Evolutionary conservation across 2,888 invertebrate species (phyloP).

Genomic region (Arge pagana): DNA sequence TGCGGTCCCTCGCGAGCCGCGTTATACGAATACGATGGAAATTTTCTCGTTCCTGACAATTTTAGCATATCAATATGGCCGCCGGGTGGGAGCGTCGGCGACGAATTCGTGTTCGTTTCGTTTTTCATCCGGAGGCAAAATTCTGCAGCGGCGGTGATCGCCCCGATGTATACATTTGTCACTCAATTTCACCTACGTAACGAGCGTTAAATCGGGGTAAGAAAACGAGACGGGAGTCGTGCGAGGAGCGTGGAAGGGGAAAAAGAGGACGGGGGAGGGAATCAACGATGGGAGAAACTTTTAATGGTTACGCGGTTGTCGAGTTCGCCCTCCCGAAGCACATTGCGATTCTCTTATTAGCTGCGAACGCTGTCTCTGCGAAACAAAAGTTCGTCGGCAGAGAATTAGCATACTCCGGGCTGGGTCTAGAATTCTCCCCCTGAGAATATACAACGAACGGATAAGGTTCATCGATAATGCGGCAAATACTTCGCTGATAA

Average conservation of each 20-base stretch:
- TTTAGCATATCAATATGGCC: not conserved
- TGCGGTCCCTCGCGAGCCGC: not conserved
- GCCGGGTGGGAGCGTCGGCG: too few species aligned
- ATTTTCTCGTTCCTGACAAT: not conserved
- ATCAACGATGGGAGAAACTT: not conserved
- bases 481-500: too few species aligned
- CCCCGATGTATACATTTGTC: constrained; percentile 12
- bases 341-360: too few species aligned
- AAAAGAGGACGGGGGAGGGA: not conserved
- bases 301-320: not conserved
- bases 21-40: not conserved
- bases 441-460: too few species aligned
- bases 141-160: not conserved
- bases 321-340: too few species aligned
- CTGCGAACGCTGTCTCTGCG: too few species aligned
- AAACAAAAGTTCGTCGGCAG: too few species aligned
- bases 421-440: too few species aligned
- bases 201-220: constrained; percentile 11
- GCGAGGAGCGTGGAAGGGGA: not conserved
- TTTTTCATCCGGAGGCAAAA: not conserved
- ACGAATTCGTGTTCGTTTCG: not conserved
- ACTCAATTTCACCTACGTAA: constrained; percentile 10
- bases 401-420: too few species aligned
- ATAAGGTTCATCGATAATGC: too few species aligned
- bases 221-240: not conserved